Evolutionary conservation across 2,113 vertebrate genomes (phyloP), one percentile per base, ranked within the genome.

Genomic region (Apaloderma vittatum): DNA sequence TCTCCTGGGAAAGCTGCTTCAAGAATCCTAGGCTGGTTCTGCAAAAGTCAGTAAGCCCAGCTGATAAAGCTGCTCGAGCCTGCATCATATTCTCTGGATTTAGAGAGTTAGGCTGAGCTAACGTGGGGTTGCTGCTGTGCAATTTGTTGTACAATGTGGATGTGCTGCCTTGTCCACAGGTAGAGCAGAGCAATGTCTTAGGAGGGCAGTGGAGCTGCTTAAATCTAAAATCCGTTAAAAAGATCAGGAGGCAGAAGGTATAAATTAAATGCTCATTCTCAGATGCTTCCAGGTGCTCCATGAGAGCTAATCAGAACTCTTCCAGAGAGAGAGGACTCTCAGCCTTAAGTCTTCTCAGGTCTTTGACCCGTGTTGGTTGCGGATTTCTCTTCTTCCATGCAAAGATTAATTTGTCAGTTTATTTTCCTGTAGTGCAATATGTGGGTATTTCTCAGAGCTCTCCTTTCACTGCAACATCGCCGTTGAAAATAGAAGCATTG

Each of bases 401-500:
- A 62, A 37, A 73, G 67, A 66, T 73, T 59, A 83, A 34, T 87
- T 88, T 76, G 37, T 63, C 29, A 66, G 37, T 94, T 93, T 92
- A 63, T 88, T 92, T 94, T 80, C 67, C 6, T 4, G 32, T 52
- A 70, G 70, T 6, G 6, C 36, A 45, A 15, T 68, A 72, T 0
- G 9, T 73, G 46, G 9, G 1, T 86, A 71, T 80, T 86, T 81
- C 82, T 92, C 82, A 79, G 78, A 93, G 32, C 74, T 82, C 22
- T 90, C 29, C 58, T 87, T 94, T 92, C 63, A 30, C 75, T 86
- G 0, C 66, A 86, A 59, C 63, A 61, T 48, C 1, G 5, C 59
- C 10, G 1, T 97, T 88, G 48, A 80, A 96, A 97, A 96, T 95
- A 97, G 96, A 88, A 96, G 63, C 83, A 96, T 96, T 96, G 81